A percentile compares a stretch with the other conserved stretches of the same genome.
Evolutionary conservation across 1,140 invertebrate genomes (phyloP).

Genomic region (Heliconius himera): DNA sequence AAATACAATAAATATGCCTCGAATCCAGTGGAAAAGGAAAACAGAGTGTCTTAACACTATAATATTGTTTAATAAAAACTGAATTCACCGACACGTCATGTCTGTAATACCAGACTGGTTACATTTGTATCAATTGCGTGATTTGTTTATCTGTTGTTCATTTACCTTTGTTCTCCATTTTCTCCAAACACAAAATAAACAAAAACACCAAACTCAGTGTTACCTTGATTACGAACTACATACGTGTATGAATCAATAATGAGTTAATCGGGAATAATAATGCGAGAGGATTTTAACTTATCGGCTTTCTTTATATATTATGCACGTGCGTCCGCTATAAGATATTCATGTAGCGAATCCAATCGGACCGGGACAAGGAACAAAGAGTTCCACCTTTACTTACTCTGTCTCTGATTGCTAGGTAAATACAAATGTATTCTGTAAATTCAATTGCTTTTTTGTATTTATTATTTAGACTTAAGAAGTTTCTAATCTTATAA

Average conservation of each 20-base stretch:
- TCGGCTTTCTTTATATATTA: conserved; percentile 41
- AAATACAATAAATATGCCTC: too few relatives aligned
- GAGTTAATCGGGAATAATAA: conserved; percentile 31
- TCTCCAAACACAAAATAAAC: too few relatives aligned
- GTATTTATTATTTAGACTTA: neutral
- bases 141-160: too few relatives aligned
- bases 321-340: conserved; percentile 45
- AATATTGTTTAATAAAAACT: too few relatives aligned
- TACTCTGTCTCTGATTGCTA: conserved; percentile 12
- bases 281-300: conserved; percentile 30
- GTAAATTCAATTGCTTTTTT: neutral
- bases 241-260: conserved; percentile 24
- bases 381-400: conserved; percentile 39
- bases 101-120: too few relatives aligned
- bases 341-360: conserved; percentile 50
- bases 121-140: too few relatives aligned
- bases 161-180: too few relatives aligned
- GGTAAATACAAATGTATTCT: neutral
- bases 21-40: too few relatives aligned
- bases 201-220: neutral
- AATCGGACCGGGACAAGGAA: conserved; percentile 44
- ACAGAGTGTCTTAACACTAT: too few relatives aligned
- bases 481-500: neutral
- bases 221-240: neutral
- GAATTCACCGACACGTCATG: too few relatives aligned